phyloP scores from a whole-genome alignment of 2,888 invertebrate species.

The Nymphalis c-album region DNA sequence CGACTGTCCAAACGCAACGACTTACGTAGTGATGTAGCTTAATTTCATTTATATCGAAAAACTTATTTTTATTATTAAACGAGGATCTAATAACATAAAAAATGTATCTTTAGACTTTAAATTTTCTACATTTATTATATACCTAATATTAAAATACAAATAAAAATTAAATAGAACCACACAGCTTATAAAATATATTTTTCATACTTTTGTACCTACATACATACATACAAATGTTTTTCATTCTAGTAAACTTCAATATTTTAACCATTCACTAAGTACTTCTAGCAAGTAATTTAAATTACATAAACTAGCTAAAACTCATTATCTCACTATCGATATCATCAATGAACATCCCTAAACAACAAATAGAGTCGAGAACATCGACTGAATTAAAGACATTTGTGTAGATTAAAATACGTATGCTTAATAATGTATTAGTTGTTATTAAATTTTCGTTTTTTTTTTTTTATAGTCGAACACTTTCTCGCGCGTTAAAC shows the following conservation, averaged over 20 bases:
- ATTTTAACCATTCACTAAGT: too few relatives aligned
- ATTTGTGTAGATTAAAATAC: constrained; percentile 72
- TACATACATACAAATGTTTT: too few relatives aligned
- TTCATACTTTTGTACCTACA: too few relatives aligned
- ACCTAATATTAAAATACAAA: too few relatives aligned
- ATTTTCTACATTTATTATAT: too few relatives aligned
- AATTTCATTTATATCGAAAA: constrained; percentile 15
- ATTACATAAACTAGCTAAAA: too few relatives aligned
- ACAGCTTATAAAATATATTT: too few relatives aligned
- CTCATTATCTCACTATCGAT: constrained; percentile 15
- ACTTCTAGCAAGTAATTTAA: too few relatives aligned
- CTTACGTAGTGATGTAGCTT: constrained; percentile 35
- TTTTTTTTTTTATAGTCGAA: constrained; percentile 48
- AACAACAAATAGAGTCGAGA: constrained; percentile 42
- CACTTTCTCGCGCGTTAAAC: constrained; percentile 38
- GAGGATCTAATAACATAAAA: too few relatives aligned
- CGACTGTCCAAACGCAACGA: constrained; percentile 66
- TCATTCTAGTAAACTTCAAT: too few relatives aligned
- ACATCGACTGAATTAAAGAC: constrained; percentile 56
- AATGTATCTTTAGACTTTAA: too few relatives aligned
- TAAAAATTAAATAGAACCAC: too few relatives aligned
- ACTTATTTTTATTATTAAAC: not conserved
- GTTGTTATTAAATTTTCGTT: constrained; percentile 63
- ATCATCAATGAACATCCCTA: constrained; percentile 43
- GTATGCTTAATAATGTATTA: constrained; percentile 64